Evolutionary conservation across 1,140 invertebrate species (phyloP), one percentile per base, ranked within the genome.

Genomic region (Trachelipus rathkii): DNA sequence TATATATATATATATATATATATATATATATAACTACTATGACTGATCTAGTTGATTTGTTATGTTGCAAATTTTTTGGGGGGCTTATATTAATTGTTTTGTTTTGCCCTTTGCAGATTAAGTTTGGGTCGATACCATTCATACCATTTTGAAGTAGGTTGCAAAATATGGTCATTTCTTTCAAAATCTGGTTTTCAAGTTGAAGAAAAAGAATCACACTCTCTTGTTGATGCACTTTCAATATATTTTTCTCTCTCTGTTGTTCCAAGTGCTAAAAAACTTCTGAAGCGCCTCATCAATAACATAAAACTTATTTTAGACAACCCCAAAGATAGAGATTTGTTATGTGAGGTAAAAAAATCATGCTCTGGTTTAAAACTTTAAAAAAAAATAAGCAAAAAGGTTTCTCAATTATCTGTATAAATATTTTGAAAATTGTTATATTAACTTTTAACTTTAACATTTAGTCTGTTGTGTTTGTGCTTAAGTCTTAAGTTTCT

Each of bases 301-400:
- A 60, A 19, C 50, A 15, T 60, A 60, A 60, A 19, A 60, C 50
- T 60, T 60, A 60, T 60, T 60, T 19, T 60, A 60, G 50, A 60
- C 50, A 60, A 19, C 19, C 50, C 50, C 19, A 60, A 60, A 19
- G 50, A 60, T 19, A 60, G 50, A 19, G 50, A 60, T 60, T 60
- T 60, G 8, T 60, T 60, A 19, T 60, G 50, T 60, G 50, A 60
- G 50, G 50, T 60, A 60, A 60, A 19, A 4, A 15, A 4, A 8
- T 60, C 50, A 3, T 19, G 6, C n/a, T n/a, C n/a, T n/a, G n/a
- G n/a, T n/a, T n/a, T n/a, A n/a, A n/a, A n/a, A n/a, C n/a, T n/a
- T n/a, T n/a, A n/a, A 33, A 33, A 33, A 33, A 6, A 3, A 6
- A 33, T 33, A 33, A 33, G 6, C 1, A 33, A 1, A 33, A 33